phyloP scores from a whole-genome alignment of 2,113 vertebrate species.

The Rousettus leschenaultii region DNA sequence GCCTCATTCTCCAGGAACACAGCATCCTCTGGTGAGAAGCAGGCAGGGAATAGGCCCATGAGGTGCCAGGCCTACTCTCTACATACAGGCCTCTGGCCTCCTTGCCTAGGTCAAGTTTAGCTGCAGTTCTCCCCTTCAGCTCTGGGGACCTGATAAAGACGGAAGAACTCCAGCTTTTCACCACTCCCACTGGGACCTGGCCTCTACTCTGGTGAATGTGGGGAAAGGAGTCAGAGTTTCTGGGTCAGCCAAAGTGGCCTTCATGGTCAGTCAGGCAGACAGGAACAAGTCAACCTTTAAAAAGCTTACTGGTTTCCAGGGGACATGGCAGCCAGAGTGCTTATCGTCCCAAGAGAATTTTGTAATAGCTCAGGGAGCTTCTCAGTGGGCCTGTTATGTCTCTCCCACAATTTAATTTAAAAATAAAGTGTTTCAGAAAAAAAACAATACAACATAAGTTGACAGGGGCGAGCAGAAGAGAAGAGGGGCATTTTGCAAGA shows the following conservation, averaged over 20 bases:
- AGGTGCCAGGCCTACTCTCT: background rate
- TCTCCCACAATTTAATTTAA: background rate
- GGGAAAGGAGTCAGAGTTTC: background rate
- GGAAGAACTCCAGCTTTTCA: background rate
- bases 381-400: background rate
- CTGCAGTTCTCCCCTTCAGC: background rate
- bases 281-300: background rate
- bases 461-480: background rate
- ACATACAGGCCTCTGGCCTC: background rate
- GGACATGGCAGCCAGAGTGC: background rate
- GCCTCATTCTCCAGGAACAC: conserved; percentile 84
- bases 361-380: background rate
- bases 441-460: background rate
- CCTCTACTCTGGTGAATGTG: background rate
- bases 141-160: background rate
- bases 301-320: background rate
- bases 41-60: background rate
- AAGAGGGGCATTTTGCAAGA: background rate
- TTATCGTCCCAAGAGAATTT: background rate
- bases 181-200: background rate
- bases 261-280: background rate
- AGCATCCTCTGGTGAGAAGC: conserved; percentile 81
- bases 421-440: background rate
- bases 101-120: background rate
- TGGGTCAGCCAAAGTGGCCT: background rate